Evolutionary conservation across 2,888 invertebrate genomes (phyloP), one percentile per base, ranked within the genome.

Genomic region (Acleris sparsana): DNA sequence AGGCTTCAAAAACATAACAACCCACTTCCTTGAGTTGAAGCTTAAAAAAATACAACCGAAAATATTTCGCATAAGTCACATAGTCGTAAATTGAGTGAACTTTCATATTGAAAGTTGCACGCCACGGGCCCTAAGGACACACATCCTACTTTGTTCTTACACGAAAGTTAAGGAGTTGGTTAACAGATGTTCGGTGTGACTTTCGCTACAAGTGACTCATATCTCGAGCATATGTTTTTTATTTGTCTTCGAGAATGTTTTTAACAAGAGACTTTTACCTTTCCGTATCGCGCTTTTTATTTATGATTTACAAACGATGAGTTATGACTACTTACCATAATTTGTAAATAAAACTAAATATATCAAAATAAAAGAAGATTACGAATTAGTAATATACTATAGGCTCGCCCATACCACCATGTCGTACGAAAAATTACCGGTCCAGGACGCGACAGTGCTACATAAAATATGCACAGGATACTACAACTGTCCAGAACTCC

Each of bases 151-250:
- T 87, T 86, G 87, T 87, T 86, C 87, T 84, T 85, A 77, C 75
- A 80, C 77, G 72, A 78, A 87, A 88, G 82, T 88, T 87, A 82
- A 83, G 84, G 85, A 88, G 83, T 87, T 87, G 80, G 82, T 85
- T 85, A 88, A 87, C 88, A 88, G 87, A 88, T 87, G 88, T 88
- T 88, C 80, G 75, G 75, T 74, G 83, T 84, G 85, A 87, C 86
- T 86, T 85, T 84, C 84, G 86, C 85, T 63, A 55, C 57, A 75
- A 69, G 68, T 70, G 44, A 80, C 78, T 79, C 80, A 75, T 83
- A 80, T 76, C 78, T 80, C 74, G 74, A 75, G 75, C 71, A 76
- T 75, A 73, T 74, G 72, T 78, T 77, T 80, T 78, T 69, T 71
- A 70, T 71, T 71, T 60, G 49, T 57, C 33, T 39, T 53, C 25